Evolutionary conservation across 2,113 vertebrate genomes (phyloP).

Genomic region (Crotalus viridis): DNA sequence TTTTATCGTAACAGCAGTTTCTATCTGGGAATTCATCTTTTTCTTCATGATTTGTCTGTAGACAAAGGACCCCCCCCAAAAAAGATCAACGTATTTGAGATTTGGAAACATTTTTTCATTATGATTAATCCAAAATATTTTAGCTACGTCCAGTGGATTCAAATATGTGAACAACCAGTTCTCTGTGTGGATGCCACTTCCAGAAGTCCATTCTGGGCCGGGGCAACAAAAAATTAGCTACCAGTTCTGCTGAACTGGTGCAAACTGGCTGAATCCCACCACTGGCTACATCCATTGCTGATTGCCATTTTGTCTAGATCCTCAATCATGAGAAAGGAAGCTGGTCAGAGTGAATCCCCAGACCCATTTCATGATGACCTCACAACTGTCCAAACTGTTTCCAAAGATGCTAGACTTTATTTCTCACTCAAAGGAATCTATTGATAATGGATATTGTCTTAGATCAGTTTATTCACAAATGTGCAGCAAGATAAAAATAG

Average conservation of each 20-base stretch:
- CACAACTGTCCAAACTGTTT: slow-evolving; percentile 3
- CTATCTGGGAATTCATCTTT: neutral
- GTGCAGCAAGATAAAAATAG: slow-evolving; percentile 20
- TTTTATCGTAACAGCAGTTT: neutral
- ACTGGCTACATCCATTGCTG: neutral
- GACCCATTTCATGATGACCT: slow-evolving; percentile 7
- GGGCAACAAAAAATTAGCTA: too few relatives aligned
- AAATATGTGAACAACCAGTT: too few relatives aligned
- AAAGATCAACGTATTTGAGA: neutral
- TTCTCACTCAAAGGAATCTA: neutral
- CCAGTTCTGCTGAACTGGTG: too few relatives aligned
- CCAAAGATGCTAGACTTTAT: slow-evolving; percentile 11
- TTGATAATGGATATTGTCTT: slow-evolving; percentile 19
- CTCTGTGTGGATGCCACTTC: too few relatives aligned
- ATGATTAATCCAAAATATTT: neutral
- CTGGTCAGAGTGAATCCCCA: neutral
- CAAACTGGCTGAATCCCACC: too few relatives aligned
- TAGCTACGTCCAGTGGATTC: neutral
- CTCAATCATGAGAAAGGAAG: neutral
- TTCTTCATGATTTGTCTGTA: neutral
- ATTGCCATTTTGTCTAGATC: neutral
- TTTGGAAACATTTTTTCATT: too few relatives aligned
- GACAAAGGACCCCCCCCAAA: too few relatives aligned
- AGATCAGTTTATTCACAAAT: neutral
- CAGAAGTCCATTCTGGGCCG: too few relatives aligned